phyloP scores from a whole-genome alignment of 2,888 invertebrate species.

The Leptopterna dolabrata region DNA sequence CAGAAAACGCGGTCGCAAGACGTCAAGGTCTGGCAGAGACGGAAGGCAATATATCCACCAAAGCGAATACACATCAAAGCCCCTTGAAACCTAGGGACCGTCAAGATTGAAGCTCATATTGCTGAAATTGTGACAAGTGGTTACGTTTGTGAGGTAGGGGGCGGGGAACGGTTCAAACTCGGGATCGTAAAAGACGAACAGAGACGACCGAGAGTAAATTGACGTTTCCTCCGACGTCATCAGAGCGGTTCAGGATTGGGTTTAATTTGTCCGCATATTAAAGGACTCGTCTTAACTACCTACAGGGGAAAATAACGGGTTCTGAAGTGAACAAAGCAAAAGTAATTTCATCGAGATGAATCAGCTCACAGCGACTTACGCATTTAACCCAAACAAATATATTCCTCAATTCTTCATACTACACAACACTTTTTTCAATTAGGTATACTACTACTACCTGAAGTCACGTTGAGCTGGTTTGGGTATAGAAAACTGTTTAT shows the following conservation, averaged over 20 bases:
- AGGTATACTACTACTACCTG: too few relatives aligned
- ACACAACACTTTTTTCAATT: too few relatives aligned
- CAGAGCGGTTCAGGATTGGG: conserved; percentile 1
- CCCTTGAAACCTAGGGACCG: background rate
- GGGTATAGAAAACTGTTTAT: too few relatives aligned
- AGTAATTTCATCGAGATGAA: background rate
- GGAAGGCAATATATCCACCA: background rate
- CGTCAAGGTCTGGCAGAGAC: background rate
- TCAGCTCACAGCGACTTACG: background rate
- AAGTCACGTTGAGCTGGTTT: too few relatives aligned
- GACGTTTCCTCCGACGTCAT: conserved; percentile 16
- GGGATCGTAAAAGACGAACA: conserved; percentile 8
- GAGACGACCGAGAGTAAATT: conserved; percentile 4
- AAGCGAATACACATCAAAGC: conserved; percentile 7
- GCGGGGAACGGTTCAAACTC: background rate
- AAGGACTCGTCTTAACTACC: background rate
- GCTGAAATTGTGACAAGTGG: conserved; percentile 34
- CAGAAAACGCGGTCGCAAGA: background rate
- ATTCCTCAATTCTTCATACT: too few relatives aligned
- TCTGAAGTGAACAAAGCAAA: background rate
- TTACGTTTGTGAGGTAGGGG: background rate
- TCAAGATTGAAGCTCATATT: conserved; percentile 29
- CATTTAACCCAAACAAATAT: background rate
- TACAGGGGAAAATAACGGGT: background rate
- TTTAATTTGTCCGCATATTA: conserved; percentile 42